A percentile compares a stretch with the other conserved stretches of the same genome.
Evolutionary conservation across 1,140 invertebrate genomes (phyloP).

Genomic region (Holotrichia oblita): DNA sequence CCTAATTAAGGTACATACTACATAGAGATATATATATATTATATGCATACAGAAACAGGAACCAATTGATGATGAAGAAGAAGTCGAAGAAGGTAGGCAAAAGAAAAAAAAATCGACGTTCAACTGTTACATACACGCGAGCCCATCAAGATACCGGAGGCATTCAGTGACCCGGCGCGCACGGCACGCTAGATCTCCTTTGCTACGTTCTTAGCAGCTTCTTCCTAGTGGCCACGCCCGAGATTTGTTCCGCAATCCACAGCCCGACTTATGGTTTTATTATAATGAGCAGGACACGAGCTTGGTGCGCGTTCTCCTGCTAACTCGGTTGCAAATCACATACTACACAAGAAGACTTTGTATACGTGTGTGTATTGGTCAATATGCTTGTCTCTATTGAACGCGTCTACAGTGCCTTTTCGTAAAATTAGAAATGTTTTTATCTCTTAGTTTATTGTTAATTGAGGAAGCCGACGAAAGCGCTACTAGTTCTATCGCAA

Average conservation of each 20-base stretch:
- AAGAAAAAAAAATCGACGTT: not conserved
- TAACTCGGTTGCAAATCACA: constrained; percentile 15
- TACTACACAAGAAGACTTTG: not conserved
- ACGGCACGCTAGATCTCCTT: constrained; percentile 10
- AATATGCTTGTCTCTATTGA: not conserved
- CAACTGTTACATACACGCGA: not conserved
- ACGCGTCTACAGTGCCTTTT: too few relatives aligned
- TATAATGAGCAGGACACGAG: constrained; percentile 34
- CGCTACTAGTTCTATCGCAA: too few relatives aligned
- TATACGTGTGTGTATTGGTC: not conserved
- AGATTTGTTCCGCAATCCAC: constrained; percentile 23
- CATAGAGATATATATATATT: too few relatives aligned
- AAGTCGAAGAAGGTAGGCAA: not conserved
- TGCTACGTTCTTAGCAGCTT: constrained; percentile 5
- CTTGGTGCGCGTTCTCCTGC: not conserved
- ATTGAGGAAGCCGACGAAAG: too few relatives aligned
- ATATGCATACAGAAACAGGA: too few relatives aligned
- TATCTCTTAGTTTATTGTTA: too few relatives aligned
- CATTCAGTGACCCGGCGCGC: constrained; percentile 19
- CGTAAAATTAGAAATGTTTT: too few relatives aligned
- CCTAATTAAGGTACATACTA: too few relatives aligned
- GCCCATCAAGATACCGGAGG: constrained; percentile 13
- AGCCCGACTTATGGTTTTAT: constrained; percentile 27
- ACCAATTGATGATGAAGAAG: too few relatives aligned
- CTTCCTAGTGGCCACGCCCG: constrained; percentile 28